Base-by-base conservation (phyloP, 2,113 vertebrate species). In the Sardina pilchardus region DNA sequence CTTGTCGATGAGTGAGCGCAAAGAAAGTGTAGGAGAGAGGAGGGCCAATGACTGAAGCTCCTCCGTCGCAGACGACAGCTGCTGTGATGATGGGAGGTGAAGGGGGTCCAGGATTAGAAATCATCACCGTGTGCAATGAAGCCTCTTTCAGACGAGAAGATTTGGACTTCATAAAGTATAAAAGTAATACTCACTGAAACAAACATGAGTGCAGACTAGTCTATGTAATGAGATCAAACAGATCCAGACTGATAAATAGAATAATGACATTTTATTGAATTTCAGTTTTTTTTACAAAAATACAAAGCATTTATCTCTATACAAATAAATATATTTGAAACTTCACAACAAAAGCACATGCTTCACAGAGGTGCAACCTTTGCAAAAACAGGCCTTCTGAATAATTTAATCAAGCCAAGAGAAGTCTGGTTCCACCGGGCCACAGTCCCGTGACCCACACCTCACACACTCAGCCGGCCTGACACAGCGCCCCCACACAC, bases 261-360 rank as follows among this genome's bases (percentile, higher is more conserved):
- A 39, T 10, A 86, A 86, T 45, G 85, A 75, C 6, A 83, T 82
- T 75, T 16, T 53, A 83, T 89, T 71, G 56, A 88, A 90, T 63
- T 89, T 88, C 16, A 82, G 81, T 89, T 86, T 86, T 90, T 87
- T 91, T 94, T 94, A 93, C 88, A 95, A 95, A 95, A 95, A 94
- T 94, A 95, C 90, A 94, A 93, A 94, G 85, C 16, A 14, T 92
- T 90, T 93, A 56, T 63, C 30, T 93, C 85, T 92, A 91, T 95
- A 92, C 90, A 95, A 96, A 96, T 95, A 96, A 95, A 96, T 95
- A 96, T 89, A 85, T 84, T 90, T 91, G 89, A 86, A 87, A 90
- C 87, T 90, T 90, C 82, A 84, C 86, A 86, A 59, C 59, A 71
- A 82, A 88, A 87, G 92, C 90, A 92, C 67, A 6, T 89, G 84